A percentile compares a stretch with the other conserved stretches of the same genome.
phyloP scores from a whole-genome alignment of 64 coral and sea anemone genomes.

The Montipora efflorescens region DNA sequence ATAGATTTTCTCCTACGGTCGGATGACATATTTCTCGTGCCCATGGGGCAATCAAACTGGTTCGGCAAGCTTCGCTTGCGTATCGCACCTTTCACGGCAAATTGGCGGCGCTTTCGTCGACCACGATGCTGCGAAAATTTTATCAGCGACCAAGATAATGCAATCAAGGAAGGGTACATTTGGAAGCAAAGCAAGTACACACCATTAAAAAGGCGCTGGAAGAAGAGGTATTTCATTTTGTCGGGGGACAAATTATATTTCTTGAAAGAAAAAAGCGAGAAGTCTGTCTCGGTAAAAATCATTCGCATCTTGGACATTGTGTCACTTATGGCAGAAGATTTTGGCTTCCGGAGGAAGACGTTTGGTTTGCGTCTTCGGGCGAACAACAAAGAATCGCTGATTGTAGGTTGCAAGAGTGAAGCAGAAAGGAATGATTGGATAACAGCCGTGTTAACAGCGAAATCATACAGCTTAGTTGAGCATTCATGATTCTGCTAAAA shows the following conservation, averaged over 20 bases:
- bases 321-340: conserved; percentile 65
- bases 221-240: conserved; percentile 62
- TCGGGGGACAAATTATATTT: conserved; percentile 72
- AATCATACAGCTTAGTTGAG: conserved; percentile 61
- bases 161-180: conserved; percentile 60
- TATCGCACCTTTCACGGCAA: conserved; percentile 2
- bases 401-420: conserved; percentile 58
- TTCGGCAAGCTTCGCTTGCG: conserved; percentile 37
- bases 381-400: conserved; percentile 56
- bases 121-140: conserved; percentile 25
- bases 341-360: conserved; percentile 55
- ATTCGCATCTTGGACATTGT: conserved; percentile 63
- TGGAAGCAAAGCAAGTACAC: conserved; percentile 62
- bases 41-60: conserved; percentile 21
- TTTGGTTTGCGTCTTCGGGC: conserved; percentile 69
- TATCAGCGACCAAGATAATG: conserved; percentile 3
- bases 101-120: conserved; percentile 30
- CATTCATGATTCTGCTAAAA: not conserved
- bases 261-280: conserved; percentile 66
- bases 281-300: conserved; percentile 61
- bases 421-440: conserved; percentile 70
- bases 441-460: conserved; percentile 68
- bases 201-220: conserved; percentile 39
- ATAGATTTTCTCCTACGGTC: not conserved
- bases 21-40: not conserved